A percentile compares a stretch with the other conserved stretches of the same genome.
These are phyloP conservation scores for Drosophila greeni DNA, from an alignment of 2,888 invertebrate species.

Conservation along the genomic window DNA sequence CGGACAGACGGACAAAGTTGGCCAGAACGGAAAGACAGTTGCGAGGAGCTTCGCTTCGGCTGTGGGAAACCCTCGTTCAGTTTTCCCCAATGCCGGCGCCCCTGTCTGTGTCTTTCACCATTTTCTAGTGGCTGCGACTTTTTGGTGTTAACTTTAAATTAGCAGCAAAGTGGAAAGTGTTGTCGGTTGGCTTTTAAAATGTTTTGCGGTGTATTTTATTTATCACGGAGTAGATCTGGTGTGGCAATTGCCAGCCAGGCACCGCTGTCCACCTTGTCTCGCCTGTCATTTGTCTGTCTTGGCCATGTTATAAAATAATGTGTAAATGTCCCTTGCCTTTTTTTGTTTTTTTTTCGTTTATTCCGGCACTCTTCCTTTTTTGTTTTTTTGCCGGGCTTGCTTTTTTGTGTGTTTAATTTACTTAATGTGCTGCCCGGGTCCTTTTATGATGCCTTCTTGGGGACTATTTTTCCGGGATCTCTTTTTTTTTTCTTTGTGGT, in stretches of 20 bases:
- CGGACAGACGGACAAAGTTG: constrained; percentile 38
- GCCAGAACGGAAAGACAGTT: constrained; percentile 42
- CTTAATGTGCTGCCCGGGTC: constrained; percentile 42
- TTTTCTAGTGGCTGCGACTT: constrained; percentile 61
- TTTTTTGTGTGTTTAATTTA: constrained; percentile 44
- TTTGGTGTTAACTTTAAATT: constrained; percentile 72
- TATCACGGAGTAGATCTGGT: constrained; percentile 66
- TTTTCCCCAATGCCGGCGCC: constrained; percentile 3
- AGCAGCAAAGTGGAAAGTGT: constrained; percentile 74
- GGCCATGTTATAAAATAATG: constrained; percentile 48
- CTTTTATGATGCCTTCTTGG: constrained; percentile 45
- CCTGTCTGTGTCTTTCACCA: constrained; percentile 26
- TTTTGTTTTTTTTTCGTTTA: constrained; percentile 13
- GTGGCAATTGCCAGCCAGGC: constrained; percentile 46
- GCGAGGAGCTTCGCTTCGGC: constrained; percentile 28
- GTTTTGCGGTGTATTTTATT: constrained; percentile 72
- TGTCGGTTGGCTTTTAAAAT: constrained; percentile 73
- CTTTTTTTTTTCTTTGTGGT: constrained; percentile 25
- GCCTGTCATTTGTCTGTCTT: constrained; percentile 60
- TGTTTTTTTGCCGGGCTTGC: not conserved
- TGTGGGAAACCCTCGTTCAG: constrained; percentile 36
- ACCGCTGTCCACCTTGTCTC: constrained; percentile 46
- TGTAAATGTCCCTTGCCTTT: constrained; percentile 44
- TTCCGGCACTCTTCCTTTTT: constrained; percentile 11
- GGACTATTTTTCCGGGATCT: constrained; percentile 33